Evolutionary conservation across 2,888 invertebrate genomes (phyloP).

Genomic region (Blastobasis adustella): DNA sequence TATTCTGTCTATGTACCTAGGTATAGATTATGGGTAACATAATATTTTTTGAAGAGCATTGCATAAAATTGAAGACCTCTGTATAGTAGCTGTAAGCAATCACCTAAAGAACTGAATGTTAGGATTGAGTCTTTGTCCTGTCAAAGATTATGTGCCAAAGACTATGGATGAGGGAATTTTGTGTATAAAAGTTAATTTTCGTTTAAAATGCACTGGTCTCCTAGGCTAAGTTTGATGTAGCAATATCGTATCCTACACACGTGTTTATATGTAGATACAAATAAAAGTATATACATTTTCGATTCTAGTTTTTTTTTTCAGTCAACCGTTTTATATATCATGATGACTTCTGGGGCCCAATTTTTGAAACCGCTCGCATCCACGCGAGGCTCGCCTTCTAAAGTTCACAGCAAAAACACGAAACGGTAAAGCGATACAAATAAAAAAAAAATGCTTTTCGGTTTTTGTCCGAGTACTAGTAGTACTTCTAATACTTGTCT

Average conservation of each 20-base stretch:
- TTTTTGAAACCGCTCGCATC: too few relatives aligned
- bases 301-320: constrained; percentile 20
- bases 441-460: too few relatives aligned
- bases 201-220: constrained; percentile 67
- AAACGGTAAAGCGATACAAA: too few relatives aligned
- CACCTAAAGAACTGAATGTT: constrained; percentile 54
- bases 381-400: too few relatives aligned
- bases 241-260: constrained; percentile 59
- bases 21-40: too few relatives aligned
- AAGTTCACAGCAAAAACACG: too few relatives aligned
- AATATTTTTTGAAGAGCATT: too few relatives aligned
- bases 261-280: constrained; percentile 73
- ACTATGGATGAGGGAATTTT: constrained; percentile 58
- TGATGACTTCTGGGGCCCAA: too few relatives aligned
- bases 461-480: too few relatives aligned
- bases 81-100: constrained; percentile 42
- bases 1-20: too few relatives aligned
- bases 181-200: constrained; percentile 40
- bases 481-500: too few relatives aligned
- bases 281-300: constrained; percentile 64
- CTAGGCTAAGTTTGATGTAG: constrained; percentile 59
- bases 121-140: constrained; percentile 64
- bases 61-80: constrained; percentile 4
- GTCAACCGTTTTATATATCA: not conserved
- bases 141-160: constrained; percentile 75